Evolutionary conservation across 1,140 invertebrate genomes (phyloP), one percentile per base, ranked within the genome.

Genomic region (Diorhabda elongata): DNA sequence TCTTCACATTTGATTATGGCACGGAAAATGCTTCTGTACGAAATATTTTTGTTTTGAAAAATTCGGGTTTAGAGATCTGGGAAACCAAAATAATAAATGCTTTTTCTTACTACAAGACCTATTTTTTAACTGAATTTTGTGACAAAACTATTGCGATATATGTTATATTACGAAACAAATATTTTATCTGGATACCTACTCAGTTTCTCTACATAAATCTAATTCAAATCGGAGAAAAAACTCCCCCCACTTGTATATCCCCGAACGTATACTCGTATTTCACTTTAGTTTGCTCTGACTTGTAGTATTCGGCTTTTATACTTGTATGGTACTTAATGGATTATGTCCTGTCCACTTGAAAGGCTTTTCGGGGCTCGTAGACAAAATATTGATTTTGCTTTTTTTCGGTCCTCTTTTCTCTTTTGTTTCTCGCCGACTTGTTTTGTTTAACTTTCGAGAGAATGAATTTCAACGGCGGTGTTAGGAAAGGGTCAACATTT

Each of bases 291-390:
- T 67, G 65, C 58, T 67, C 58, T 47, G 44, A 67, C 44, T 67
- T 67, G 65, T 67, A 67, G 65, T 67, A 60, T 67, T 60, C 58
- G 65, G 65, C 65, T 67, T 67, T 67, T 67, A 59, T 67, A 67
- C 65, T 67, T 60, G 65, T 67, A 67, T 67, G 65, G 65, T 67
- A 67, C 65, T 67, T 60, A 67, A 67, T 60, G 58, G 65, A 67
- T 67, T 67, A 60, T 60, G 65, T 67, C 58, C 65, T 67, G 65
- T 67, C 65, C 65, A 67, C 65, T 67, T 67, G 57, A 58, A 42
- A 65, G 64, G 64, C 64, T 65, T 65, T 65, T 65, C 56, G 65
- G 65, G 11, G 52, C 65, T 60, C 65, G 58, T 47, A 67, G 57
- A 67, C 65, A 60, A 60, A 67, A 67, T 67, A 67, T 67, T 67